phyloP scores from a whole-genome alignment of 2,797 vertebrate genomes.

The Gallinago nigripennis region DNA sequence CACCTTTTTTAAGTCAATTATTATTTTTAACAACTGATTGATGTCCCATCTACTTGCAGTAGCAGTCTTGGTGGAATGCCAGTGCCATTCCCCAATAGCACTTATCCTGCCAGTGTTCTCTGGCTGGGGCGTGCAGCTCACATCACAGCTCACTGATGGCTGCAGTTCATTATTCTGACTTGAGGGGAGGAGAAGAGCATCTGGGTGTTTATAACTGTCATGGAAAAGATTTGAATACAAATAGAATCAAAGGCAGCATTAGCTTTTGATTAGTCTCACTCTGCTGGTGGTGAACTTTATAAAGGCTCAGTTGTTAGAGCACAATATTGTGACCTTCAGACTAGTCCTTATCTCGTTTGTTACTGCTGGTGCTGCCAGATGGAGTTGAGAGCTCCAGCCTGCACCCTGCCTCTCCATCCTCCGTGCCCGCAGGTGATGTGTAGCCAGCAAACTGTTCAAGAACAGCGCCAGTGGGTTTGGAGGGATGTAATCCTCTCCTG shows the following conservation, averaged over 20 bases:
- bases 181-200: not conserved
- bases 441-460: not conserved
- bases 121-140: not conserved
- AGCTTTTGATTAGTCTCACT: not conserved
- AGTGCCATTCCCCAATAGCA: not conserved
- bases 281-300: not conserved
- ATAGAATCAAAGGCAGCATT: not conserved
- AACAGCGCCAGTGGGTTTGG: not conserved
- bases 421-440: not conserved
- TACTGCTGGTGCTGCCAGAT: not conserved
- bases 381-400: not conserved
- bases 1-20: slow-evolving; percentile 46
- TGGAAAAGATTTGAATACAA: not conserved
- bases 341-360: not conserved
- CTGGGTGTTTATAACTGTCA: not conserved
- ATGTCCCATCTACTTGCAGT: slow-evolving; percentile 56
- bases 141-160: not conserved
- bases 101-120: not conserved
- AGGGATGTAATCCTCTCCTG: not conserved
- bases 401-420: not conserved
- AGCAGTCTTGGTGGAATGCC: slow-evolving; percentile 47
- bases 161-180: not conserved
- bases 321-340: not conserved
- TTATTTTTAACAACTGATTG: slow-evolving; percentile 58
- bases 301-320: not conserved